Evolutionary conservation across 1,140 invertebrate genomes (phyloP).

Genomic region (Araneus ventricosus): DNA sequence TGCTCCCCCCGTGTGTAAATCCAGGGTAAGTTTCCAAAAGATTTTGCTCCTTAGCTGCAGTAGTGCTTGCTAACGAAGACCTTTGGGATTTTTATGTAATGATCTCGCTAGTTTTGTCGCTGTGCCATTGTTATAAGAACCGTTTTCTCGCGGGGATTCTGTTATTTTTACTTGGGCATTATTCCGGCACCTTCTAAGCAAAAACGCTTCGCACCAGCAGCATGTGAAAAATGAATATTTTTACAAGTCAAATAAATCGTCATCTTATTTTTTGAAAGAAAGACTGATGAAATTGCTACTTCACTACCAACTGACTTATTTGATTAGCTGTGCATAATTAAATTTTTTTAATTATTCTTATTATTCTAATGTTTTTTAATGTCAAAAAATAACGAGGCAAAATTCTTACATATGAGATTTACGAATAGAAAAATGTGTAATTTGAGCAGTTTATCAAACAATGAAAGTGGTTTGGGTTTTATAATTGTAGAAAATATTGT

Average conservation of each 20-base stretch:
- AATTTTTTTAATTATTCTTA: too few species aligned
- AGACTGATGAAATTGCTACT: too few species aligned
- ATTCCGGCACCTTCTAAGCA: neutral
- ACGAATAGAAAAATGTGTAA: too few species aligned
- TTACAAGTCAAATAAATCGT: neutral
- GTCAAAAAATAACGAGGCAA: too few species aligned
- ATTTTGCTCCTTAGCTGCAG: neutral
- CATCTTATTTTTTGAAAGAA: neutral
- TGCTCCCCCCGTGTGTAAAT: neutral
- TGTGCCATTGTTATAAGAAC: neutral
- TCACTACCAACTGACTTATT: too few species aligned
- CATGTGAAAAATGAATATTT: neutral
- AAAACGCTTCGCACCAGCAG: neutral
- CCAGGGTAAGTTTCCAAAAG: constrained; percentile 52
- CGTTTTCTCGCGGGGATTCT: constrained; percentile 10
- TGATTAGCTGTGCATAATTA: too few species aligned
- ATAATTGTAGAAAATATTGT: too few species aligned
- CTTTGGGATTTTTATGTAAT: constrained; percentile 53
- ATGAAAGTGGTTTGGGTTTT: too few species aligned
- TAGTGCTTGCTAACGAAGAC: constrained; percentile 56
- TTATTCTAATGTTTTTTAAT: too few species aligned
- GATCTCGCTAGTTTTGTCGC: constrained; percentile 30
- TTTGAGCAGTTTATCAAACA: too few species aligned
- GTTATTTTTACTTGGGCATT: constrained; percentile 17
- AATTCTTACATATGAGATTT: too few species aligned